These are phyloP conservation scores for Sandelia bainsii DNA, from an alignment of 2,797 vertebrate genomes.

Conservation along the genomic window DNA sequence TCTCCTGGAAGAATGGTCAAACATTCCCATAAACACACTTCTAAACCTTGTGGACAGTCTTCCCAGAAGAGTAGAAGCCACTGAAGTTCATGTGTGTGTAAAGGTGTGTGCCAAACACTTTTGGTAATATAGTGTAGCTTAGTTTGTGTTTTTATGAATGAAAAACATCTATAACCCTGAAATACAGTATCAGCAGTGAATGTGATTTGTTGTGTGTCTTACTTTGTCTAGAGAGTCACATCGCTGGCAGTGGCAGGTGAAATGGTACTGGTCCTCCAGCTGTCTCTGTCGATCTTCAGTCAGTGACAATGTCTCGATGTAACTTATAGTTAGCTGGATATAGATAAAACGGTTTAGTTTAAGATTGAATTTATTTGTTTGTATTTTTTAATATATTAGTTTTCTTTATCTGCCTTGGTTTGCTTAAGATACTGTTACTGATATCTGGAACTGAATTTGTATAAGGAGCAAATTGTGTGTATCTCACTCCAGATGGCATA, in stretches of 20 bases:
- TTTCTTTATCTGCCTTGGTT: background rate
- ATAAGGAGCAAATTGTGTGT: slow-evolving; percentile 21
- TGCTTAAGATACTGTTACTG: background rate
- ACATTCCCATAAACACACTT: too few relatives aligned
- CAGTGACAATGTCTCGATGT: slow-evolving; percentile 67
- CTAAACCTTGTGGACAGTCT: too few relatives aligned
- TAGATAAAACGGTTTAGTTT: slow-evolving; percentile 11
- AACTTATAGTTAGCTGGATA: slow-evolving; percentile 76
- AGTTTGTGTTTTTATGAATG: background rate
- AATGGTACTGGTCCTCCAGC: slow-evolving; percentile 77
- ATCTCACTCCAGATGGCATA: slow-evolving; percentile 61
- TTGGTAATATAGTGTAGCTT: too few relatives aligned
- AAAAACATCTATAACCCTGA: too few relatives aligned
- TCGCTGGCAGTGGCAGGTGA: slow-evolving; percentile 71
- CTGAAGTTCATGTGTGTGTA: too few relatives aligned
- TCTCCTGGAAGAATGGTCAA: too few relatives aligned
- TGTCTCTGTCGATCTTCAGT: slow-evolving; percentile 71
- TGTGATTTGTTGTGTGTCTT: slow-evolving; percentile 27
- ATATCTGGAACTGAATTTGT: background rate
- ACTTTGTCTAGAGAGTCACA: slow-evolving; percentile 68
- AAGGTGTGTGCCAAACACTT: too few relatives aligned
- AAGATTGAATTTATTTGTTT: background rate
- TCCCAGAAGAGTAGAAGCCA: too few relatives aligned
- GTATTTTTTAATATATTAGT: background rate
- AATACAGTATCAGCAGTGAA: too few relatives aligned